phyloP scores from a whole-genome alignment of 2,888 invertebrate genomes.

The Venusia cambrica region DNA sequence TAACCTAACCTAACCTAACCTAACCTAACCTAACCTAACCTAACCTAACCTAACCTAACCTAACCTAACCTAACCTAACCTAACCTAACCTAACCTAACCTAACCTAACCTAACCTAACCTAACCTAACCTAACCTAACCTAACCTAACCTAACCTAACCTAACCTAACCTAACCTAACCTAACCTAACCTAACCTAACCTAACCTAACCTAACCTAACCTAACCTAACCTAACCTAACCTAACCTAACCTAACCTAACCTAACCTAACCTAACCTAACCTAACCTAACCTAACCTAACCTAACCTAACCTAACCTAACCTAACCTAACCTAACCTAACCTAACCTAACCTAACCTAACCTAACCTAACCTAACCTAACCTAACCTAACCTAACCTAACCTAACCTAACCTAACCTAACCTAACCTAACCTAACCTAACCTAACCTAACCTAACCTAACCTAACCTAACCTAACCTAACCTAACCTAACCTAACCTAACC shows the following conservation, averaged over 20 bases:
- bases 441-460: conserved; percentile 22
- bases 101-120: too few species aligned
- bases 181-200: conserved; percentile 23
- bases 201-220: conserved; percentile 19
- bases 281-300: conserved; percentile 23
- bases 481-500: conserved; percentile 19
- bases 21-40: conserved; percentile 17
- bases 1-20: conserved; percentile 13
- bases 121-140: conserved; percentile 14
- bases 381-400: conserved; percentile 25
- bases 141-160: conserved; percentile 21
- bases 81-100: conserved; percentile 16
- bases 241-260: conserved; percentile 25
- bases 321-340: conserved; percentile 23
- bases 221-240: conserved; percentile 12
- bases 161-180: too few species aligned
- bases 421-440: conserved; percentile 16
- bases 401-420: conserved; percentile 26
- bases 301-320: conserved; percentile 24
- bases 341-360: too few species aligned
- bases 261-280: conserved; percentile 24
- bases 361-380: conserved; percentile 23
- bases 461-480: conserved; percentile 18
- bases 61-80: conserved; percentile 17
- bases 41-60: conserved; percentile 17